Percentiles rank a stretch among this genome's conserved stretches.
Evolutionary conservation across 2,113 vertebrate genomes (phyloP).

Genomic region (Castor canadensis): DNA sequence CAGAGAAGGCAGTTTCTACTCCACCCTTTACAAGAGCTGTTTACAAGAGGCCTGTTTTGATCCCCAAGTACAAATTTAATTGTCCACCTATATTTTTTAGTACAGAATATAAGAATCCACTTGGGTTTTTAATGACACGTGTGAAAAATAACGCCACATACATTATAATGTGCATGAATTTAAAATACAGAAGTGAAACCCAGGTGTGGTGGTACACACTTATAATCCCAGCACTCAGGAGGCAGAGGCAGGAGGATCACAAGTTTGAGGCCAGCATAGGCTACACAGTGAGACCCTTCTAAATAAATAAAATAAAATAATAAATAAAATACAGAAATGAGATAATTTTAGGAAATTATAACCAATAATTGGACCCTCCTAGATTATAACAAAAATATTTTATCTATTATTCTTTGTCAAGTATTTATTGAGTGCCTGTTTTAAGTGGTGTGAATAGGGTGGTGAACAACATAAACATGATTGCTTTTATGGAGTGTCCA

Average conservation of each 20-base stretch:
- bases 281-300: neutral
- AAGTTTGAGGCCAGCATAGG: too few relatives aligned
- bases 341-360: neutral
- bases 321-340: neutral
- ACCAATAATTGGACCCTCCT: neutral
- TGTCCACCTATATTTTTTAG: neutral
- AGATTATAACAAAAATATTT: neutral
- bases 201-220: too few relatives aligned
- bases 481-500: neutral
- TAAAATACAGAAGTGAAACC: neutral
- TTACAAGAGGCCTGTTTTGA: neutral
- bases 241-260: too few relatives aligned
- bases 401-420: neutral
- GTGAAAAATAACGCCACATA: neutral
- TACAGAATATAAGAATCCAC: neutral
- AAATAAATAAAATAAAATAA: neutral
- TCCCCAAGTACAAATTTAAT: neutral
- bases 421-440: neutral
- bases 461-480: neutral
- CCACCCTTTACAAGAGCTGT: too few relatives aligned
- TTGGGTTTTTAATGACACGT: neutral
- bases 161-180: neutral
- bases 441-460: neutral
- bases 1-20: neutral
- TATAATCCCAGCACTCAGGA: too few relatives aligned